Conservation (phyloP, 2,113 vertebrate species). For the Fulica atra region DNA sequence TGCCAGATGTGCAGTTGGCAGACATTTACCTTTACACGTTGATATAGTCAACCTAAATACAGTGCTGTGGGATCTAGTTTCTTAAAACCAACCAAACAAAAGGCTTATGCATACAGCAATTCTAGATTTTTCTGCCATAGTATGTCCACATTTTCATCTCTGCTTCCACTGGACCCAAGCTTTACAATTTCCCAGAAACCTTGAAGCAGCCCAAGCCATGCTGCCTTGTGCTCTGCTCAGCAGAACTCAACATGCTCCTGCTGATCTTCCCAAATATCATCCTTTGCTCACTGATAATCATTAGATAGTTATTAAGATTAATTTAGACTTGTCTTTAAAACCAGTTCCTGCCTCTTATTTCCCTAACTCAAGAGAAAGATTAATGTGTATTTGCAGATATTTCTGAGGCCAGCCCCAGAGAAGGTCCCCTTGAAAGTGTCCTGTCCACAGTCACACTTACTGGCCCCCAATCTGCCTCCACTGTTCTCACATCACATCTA, state of each 20-base stretch:
- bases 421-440: neutral
- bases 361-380: neutral
- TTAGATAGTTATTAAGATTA: neutral
- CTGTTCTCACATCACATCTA: neutral
- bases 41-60: neutral
- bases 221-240: neutral
- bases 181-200: neutral
- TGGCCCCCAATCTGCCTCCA: neutral
- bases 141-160: neutral
- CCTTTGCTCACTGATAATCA: neutral
- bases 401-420: neutral
- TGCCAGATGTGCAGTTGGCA: neutral
- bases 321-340: neutral
- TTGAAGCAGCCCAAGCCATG: neutral
- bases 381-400: neutral
- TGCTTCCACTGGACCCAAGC: neutral
- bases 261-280: neutral
- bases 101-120: neutral
- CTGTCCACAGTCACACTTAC: neutral
- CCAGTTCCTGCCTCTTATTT: neutral
- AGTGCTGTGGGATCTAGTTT: neutral
- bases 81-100: neutral
- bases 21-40: neutral
- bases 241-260: neutral
- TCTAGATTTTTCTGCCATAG: neutral